These are phyloP conservation scores for Malurus elegans DNA, from an alignment of 2,113 vertebrate genomes.

Conservation along the genomic window DNA sequence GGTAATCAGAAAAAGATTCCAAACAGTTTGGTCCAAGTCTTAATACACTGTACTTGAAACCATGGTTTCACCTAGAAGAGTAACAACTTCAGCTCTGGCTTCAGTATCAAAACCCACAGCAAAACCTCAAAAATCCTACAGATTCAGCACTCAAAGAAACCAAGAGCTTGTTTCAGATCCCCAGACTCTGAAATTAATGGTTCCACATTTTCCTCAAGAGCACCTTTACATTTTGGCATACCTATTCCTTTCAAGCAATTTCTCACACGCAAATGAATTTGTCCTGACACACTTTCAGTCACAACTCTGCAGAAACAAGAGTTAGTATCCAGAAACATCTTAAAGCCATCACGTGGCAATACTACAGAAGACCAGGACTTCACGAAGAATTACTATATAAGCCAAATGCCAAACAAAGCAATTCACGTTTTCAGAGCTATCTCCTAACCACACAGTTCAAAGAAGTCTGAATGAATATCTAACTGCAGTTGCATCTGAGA, in stretches of 20 bases:
- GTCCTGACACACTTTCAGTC: not conserved
- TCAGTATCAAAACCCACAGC: not conserved
- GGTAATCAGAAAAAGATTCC: not conserved
- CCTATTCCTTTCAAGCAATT: not conserved
- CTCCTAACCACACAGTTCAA: not conserved
- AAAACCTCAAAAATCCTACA: not conserved
- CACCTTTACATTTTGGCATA: not conserved
- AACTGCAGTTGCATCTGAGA: not conserved
- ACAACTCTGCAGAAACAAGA: not conserved
- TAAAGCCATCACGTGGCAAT: not conserved
- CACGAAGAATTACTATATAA: not conserved
- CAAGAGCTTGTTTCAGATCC: not conserved
- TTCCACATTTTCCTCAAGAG: not conserved
- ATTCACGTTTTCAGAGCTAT: not conserved
- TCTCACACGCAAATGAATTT: not conserved
- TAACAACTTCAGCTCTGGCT: not conserved
- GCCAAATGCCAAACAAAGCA: not conserved
- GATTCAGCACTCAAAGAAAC: not conserved
- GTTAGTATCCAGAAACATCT: not conserved
- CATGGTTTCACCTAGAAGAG: not conserved
- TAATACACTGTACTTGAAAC: not conserved
- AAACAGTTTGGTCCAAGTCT: not conserved
- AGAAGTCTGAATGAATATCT: not conserved
- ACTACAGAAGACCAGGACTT: not conserved
- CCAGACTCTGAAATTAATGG: not conserved